phyloP scores from a whole-genome alignment of 2,113 vertebrate genomes.

The Montifringilla adamsi region DNA sequence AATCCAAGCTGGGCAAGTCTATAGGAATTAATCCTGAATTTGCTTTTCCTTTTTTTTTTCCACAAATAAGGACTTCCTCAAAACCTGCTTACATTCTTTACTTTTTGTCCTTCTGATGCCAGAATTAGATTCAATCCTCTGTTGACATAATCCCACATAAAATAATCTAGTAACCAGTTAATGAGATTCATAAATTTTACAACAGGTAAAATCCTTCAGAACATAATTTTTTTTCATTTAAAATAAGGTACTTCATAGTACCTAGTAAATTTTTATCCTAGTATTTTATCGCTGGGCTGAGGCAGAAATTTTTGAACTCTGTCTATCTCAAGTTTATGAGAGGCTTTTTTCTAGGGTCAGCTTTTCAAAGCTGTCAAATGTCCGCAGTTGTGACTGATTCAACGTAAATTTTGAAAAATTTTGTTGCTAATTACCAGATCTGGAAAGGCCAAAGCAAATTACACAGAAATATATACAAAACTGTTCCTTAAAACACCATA shows the following conservation, averaged over 20 bases:
- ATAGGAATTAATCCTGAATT: not conserved
- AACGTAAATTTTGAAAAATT: not conserved
- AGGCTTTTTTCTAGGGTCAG: not conserved
- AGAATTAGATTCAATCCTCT: not conserved
- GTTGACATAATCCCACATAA: not conserved
- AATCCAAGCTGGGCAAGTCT: not conserved
- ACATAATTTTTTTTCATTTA: not conserved
- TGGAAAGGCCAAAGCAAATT: not conserved
- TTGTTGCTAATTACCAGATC: not conserved
- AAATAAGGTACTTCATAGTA: not conserved
- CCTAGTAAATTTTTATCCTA: not conserved
- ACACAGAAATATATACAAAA: not conserved
- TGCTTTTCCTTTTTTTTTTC: not conserved
- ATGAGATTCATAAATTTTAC: not conserved
- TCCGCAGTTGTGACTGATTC: not conserved
- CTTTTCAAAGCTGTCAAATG: not conserved
- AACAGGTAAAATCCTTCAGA: not conserved
- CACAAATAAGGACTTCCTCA: not conserved
- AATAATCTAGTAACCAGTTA: not conserved
- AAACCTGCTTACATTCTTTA: not conserved
- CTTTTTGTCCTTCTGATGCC: not conserved
- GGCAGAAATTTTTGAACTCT: not conserved
- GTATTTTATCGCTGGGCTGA: not conserved
- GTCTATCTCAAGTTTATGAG: not conserved
- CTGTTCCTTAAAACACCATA: not conserved